phyloP scores from a whole-genome alignment of 2,888 invertebrate genomes.

The Melanchra persicariae region DNA sequence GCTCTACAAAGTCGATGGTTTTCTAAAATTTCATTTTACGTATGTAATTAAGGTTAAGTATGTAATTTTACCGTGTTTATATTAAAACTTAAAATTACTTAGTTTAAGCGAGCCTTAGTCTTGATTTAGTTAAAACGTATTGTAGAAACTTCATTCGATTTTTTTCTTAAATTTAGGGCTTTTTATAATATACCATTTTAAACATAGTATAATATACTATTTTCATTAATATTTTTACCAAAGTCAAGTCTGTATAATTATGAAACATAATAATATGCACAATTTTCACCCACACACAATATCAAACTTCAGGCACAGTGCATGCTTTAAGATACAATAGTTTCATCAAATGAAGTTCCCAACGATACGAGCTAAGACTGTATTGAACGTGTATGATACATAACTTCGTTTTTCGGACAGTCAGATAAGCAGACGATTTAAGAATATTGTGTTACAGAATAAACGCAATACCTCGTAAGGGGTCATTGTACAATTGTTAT shows the following conservation, averaged over 20 bases:
- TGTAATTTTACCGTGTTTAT: slow-evolving; percentile 35
- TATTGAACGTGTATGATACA: slow-evolving; percentile 81
- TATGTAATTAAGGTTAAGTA: neutral
- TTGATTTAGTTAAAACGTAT: slow-evolving; percentile 62
- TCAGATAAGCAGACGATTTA: slow-evolving; percentile 10
- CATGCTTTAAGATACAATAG: neutral
- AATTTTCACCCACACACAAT: neutral
- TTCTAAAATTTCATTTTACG: neutral
- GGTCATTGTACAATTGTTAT: too few species aligned
- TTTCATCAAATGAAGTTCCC: slow-evolving; percentile 64
- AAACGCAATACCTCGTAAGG: neutral
- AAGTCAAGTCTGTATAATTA: too few species aligned
- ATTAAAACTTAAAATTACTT: slow-evolving; percentile 55
- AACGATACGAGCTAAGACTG: slow-evolving; percentile 77
- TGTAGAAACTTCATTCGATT: slow-evolving; percentile 68
- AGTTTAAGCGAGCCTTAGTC: slow-evolving; percentile 80
- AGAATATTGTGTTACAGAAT: neutral
- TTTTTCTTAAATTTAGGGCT: too few species aligned
- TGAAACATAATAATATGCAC: neutral
- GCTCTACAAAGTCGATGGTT: neutral
- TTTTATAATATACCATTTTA: neutral
- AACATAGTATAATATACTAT: neutral
- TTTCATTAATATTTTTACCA: neutral
- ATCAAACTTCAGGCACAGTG: neutral
- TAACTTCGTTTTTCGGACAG: slow-evolving; percentile 22